Evolutionary conservation across 2,888 invertebrate genomes (phyloP).

Genomic region (Folsomia candida): DNA sequence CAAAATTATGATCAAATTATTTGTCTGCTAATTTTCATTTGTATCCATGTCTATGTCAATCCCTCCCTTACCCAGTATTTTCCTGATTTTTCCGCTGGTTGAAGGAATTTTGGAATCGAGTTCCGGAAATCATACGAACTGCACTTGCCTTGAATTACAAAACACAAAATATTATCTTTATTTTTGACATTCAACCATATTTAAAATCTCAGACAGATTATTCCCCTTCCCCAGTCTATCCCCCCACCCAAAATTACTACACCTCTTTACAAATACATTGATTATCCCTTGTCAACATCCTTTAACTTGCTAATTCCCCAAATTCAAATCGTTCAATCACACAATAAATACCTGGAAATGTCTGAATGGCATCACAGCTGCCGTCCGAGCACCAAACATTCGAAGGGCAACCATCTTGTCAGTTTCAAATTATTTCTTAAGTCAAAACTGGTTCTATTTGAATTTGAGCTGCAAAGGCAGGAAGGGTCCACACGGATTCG

Average conservation of each 20-base stretch:
- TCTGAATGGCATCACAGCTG: background rate
- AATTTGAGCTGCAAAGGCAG: no score
- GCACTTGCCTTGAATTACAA: background rate
- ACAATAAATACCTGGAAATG: slow-evolving; percentile 12
- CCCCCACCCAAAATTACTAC: background rate
- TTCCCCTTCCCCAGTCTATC: background rate
- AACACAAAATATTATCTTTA: background rate
- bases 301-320: no score
- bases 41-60: background rate
- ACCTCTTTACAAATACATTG: no score
- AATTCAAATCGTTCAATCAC: no score
- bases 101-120: background rate
- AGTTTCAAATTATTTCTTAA: background rate
- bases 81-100: background rate
- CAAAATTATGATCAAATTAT: background rate
- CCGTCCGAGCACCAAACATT: slow-evolving; percentile 9
- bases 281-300: no score
- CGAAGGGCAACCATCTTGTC: slow-evolving; percentile 8
- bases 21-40: background rate
- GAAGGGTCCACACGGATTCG: no score
- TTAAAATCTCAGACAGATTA: background rate
- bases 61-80: background rate
- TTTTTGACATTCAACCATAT: background rate
- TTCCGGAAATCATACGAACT: slow-evolving; percentile 8
- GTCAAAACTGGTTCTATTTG: no score